phyloP scores from a whole-genome alignment of 2,888 invertebrate species.

The Phengaris arion region DNA sequence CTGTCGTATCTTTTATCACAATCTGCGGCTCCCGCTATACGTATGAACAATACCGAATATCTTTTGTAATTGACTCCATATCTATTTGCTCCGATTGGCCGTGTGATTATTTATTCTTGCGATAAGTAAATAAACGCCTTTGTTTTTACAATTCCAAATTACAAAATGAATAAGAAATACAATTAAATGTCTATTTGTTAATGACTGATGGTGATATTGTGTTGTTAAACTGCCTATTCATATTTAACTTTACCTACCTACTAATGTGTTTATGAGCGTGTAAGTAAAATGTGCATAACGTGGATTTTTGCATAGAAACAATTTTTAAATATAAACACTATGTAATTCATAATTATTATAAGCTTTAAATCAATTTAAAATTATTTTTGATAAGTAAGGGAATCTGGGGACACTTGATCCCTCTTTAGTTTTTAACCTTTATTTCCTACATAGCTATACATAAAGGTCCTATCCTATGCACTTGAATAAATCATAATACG shows the following conservation, averaged over 20 bases:
- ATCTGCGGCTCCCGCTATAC: slow-evolving; percentile 53
- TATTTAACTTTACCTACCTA: neutral
- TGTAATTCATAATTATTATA: neutral
- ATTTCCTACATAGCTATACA: no score
- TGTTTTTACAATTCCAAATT: slow-evolving; percentile 45
- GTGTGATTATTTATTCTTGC: slow-evolving; percentile 59
- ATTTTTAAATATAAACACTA: neutral
- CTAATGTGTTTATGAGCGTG: neutral
- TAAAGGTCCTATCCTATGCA: no score
- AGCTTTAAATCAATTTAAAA: neutral
- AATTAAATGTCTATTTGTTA: slow-evolving; percentile 15
- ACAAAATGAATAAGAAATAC: slow-evolving; percentile 12
- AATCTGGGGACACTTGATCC: neutral
- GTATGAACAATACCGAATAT: slow-evolving; percentile 54
- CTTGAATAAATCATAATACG: no score
- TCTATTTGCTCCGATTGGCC: slow-evolving; percentile 66
- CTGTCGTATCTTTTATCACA: slow-evolving; percentile 73
- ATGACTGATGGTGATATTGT: neutral
- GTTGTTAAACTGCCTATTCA: neutral
- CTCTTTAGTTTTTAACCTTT: no score
- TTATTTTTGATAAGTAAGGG: neutral
- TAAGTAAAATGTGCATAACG: neutral
- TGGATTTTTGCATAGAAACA: neutral
- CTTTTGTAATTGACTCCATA: slow-evolving; percentile 53
- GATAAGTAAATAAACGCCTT: slow-evolving; percentile 51